Evolutionary conservation across 2,113 vertebrate species (phyloP).

Genomic region (Anarrhichthys ocellatus): DNA sequence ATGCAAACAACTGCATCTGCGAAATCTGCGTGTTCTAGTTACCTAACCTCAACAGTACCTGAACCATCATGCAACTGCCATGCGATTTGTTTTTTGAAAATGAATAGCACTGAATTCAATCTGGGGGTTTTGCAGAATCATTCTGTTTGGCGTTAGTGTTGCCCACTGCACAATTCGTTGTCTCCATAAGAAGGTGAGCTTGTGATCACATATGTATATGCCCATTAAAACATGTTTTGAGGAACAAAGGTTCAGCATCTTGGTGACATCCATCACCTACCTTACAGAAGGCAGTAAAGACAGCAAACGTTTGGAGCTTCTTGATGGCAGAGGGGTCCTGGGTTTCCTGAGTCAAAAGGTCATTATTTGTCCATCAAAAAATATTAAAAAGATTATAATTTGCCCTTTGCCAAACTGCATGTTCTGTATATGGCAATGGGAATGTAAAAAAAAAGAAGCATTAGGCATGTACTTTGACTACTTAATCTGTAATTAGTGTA

Average conservation of each 20-base stretch:
- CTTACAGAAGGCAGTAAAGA: neutral
- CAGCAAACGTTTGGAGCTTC: neutral
- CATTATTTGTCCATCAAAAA: neutral
- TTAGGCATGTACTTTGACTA: neutral
- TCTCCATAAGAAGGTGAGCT: neutral
- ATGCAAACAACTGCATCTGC: neutral
- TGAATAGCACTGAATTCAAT: neutral
- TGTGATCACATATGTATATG: neutral
- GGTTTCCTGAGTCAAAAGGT: neutral
- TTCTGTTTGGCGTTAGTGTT: neutral
- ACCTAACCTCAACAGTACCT: neutral
- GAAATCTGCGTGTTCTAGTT: neutral
- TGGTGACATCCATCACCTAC: neutral
- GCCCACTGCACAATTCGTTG: neutral
- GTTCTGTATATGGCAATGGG: neutral
- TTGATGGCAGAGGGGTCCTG: neutral
- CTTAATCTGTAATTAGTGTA: neutral
- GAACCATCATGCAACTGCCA: neutral
- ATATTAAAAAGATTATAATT: neutral
- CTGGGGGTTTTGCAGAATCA: neutral
- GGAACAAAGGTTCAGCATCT: neutral
- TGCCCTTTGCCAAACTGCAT: neutral
- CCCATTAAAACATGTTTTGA: neutral
- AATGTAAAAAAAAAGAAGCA: neutral
- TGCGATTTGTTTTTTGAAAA: neutral